Conservation (phyloP, 2,888 invertebrate genomes). For the Parasteatoda lunata region DNA sequence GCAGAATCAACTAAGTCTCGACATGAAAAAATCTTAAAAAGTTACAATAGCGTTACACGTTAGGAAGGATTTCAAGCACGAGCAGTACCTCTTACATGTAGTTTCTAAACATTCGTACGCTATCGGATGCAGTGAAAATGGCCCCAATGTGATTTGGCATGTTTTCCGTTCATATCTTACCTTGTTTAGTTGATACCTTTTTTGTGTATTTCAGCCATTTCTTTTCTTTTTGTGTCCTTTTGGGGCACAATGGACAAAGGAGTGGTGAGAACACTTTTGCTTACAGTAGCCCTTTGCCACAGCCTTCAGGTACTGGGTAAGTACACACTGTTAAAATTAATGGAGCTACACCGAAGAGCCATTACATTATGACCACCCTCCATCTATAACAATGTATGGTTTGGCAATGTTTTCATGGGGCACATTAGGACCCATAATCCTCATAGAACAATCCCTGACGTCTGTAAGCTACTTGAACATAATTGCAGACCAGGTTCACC, state of each 20-base stretch:
- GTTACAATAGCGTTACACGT: background rate
- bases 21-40: background rate
- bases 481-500: too few relatives aligned
- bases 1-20: too few relatives aligned
- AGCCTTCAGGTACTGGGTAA: conserved; percentile 55
- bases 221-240: conserved; percentile 54
- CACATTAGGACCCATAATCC: too few relatives aligned
- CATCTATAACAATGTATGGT: too few relatives aligned
- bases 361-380: too few relatives aligned
- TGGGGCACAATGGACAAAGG: conserved; percentile 68
- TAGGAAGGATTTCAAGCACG: background rate
- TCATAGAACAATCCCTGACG: too few relatives aligned
- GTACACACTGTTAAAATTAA: background rate
- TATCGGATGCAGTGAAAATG: background rate
- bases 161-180: background rate
- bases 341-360: too few relatives aligned
- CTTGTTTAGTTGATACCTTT: background rate
- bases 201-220: conserved; percentile 31
- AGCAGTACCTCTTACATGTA: background rate
- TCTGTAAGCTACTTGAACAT: too few relatives aligned
- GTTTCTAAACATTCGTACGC: background rate
- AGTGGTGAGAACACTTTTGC: conserved; percentile 42
- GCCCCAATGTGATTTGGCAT: background rate
- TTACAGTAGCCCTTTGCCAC: conserved; percentile 45
- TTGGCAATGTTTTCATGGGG: too few relatives aligned